Conservation (phyloP, 2,888 invertebrate genomes). For the Catocala nupta region DNA sequence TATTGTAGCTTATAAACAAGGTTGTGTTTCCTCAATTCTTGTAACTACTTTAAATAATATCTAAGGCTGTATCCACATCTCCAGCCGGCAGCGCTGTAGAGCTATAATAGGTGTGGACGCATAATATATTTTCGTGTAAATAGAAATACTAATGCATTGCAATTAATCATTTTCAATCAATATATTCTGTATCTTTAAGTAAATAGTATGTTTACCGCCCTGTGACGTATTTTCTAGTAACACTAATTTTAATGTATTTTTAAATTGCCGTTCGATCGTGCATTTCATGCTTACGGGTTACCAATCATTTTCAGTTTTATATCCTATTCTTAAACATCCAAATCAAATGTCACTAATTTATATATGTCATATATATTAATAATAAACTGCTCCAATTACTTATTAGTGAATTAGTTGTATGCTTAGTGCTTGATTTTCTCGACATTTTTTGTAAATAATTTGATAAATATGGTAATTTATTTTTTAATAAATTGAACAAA, state of each 20-base stretch:
- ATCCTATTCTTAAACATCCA: conserved; percentile 37
- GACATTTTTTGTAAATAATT: conserved; percentile 57
- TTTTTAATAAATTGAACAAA: conserved; percentile 59
- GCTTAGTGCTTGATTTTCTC: conserved; percentile 41
- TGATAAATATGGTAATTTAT: conserved; percentile 61
- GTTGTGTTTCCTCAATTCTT: conserved; percentile 54
- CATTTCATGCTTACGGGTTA: conserved; percentile 31
- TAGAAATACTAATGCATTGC: conserved; percentile 51
- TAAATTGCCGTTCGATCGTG: conserved; percentile 31
- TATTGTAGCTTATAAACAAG: conserved; percentile 37
- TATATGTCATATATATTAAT: conserved; percentile 19
- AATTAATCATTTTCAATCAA: conserved; percentile 54
- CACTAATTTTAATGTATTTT: conserved; percentile 23
- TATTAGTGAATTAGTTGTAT: conserved; percentile 41
- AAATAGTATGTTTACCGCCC: conserved; percentile 23
- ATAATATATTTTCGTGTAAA: conserved; percentile 50
- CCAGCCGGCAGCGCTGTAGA: neutral
- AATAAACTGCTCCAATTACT: conserved; percentile 34
- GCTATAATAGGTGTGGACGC: conserved; percentile 23
- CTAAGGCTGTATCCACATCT: conserved; percentile 27
- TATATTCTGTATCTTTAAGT: conserved; percentile 44
- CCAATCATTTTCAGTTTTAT: conserved; percentile 48
- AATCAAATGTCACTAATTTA: conserved; percentile 48
- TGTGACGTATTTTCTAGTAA: conserved; percentile 29
- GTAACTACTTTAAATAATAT: conserved; percentile 15